Evolutionary conservation across 2,888 invertebrate species (phyloP), one percentile per base, ranked within the genome.

Genomic region (Rhamnusium bicolor): DNA sequence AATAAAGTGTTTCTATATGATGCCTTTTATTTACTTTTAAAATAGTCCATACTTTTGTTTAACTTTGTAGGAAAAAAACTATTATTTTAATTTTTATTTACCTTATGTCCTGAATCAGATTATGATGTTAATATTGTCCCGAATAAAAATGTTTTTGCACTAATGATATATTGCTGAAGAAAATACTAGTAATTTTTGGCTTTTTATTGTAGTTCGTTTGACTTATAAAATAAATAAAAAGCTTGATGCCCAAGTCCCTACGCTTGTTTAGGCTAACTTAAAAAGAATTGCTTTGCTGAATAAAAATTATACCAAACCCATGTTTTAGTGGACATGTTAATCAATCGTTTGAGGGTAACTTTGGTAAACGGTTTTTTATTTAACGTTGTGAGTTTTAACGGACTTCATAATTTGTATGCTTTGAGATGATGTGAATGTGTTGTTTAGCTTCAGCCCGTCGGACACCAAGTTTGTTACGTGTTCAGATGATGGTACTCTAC

Each of bases 381-480:
- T 56, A 56, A 46, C n/a, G 14, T 67, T 65, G 49, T 66, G 66
- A 67, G 56, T 67, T 66, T 53, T 56, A 46, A 54, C 67, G 67
- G 56, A 67, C 67, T 14, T 6, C 14, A 14, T 67, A 14, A n/a
- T n/a, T 61, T 53, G 69, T 69, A 53, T 69, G 61, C 60, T 53
- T 62, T 61, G 69, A 62, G 62, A 69, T 69, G 62, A 66, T 49
- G 58, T 76, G 76, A 73, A 74, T 77, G 63, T 77, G 71, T 72
- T 84, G 76, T 83, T 82, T 81, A 99, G 99, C 93, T 99, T 99
- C 92, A 97, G 98, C 91, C 99, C 99, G 69, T 96, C 96, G 87
- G 99, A 99, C 92, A 94, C 94, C 87, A 99, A 99, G 91, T 97
- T 99, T 91, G 98, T 97, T 27, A 98, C 99, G 72, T 99, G 99